Conservation (phyloP, 64 coral and sea anemone genomes). For the Trachythela sp. region DNA sequence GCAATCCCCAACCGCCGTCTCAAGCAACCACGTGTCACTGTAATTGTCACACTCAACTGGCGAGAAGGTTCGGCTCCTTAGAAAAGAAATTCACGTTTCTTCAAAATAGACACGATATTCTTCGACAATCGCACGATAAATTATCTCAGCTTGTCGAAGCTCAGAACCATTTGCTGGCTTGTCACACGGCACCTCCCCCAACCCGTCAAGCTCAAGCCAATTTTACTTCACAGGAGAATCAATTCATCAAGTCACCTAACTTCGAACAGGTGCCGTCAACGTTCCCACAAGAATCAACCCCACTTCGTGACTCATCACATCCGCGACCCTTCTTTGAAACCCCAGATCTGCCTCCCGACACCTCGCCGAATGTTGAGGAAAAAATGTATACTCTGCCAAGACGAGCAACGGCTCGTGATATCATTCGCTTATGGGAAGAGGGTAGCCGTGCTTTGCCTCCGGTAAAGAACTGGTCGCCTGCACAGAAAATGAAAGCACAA, state of each 20-base stretch:
- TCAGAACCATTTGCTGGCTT: slow-evolving; percentile 78
- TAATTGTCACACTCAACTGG: not conserved
- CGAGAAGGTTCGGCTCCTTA: not conserved
- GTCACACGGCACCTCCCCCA: not conserved
- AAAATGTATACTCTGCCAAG: slow-evolving; percentile 64
- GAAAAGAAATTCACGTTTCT: slow-evolving; percentile 52
- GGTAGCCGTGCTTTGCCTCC: slow-evolving; percentile 83
- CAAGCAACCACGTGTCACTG: not conserved
- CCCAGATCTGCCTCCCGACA: not conserved
- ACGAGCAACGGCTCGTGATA: slow-evolving; percentile 81
- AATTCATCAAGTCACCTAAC: not conserved
- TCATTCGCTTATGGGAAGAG: slow-evolving; percentile 86
- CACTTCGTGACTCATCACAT: not conserved
- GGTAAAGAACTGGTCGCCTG: slow-evolving; percentile 91
- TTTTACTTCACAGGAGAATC: not conserved
- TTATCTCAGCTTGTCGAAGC: slow-evolving; percentile 84
- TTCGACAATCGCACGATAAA: slow-evolving; percentile 83
- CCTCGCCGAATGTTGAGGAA: too few species aligned
- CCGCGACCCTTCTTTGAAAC: not conserved
- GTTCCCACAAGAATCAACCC: not conserved
- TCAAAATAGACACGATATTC: slow-evolving; percentile 69
- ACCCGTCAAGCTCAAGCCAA: not conserved
- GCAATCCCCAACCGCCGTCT: not conserved
- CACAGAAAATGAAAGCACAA: slow-evolving; percentile 86
- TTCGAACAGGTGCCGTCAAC: not conserved